Evolutionary conservation across 2,888 invertebrate species (phyloP), one percentile per base, ranked within the genome.

Genomic region (Ectemnius continuus): DNA sequence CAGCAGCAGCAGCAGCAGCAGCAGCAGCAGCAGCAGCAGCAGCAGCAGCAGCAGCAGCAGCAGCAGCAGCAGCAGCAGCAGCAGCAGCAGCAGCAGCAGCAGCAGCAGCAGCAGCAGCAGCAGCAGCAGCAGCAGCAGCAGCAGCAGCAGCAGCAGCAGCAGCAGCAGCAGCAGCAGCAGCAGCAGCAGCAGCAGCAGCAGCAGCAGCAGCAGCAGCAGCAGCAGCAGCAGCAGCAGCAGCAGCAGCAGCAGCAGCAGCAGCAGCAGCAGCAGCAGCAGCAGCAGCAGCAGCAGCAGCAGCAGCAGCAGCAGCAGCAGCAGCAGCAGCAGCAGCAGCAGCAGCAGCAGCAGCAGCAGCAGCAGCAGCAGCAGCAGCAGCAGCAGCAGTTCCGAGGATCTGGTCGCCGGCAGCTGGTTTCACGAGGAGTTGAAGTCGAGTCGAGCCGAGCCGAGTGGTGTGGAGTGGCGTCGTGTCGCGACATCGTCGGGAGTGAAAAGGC

Each of bases 401-500:
- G 62, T 45, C 46, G 61, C 14, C 63, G 47, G 2, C 63, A 8
- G 11, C 36, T 36, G 36, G 36, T 36, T 36, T 36, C 36, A 36
- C 36, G 36, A 36, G 36, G 36, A 36, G 36, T 36, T 11, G 11
- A 11, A 36, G 36, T 23, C 23, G 23, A 36, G 36, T 36, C 36
- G 16, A 16, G 52, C n/a, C 52, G 52, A 52, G 52, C 52, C 11
- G 13, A 52, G 52, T 11, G 47, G 47, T n/a, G 47, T 47, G 5
- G 52, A 52, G 52, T 52, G 52, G 14, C 5, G 52, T 52, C 52
- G 52, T 13, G 52, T 52, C n/a, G 52, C 52, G 14, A 23, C 23
- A 23, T 62, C 67, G 67, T 59, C 77, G 63, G 65, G 78, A 87
- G 88, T 87, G 88, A 88, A 88, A 88, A 88, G 86, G 88, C 88